A percentile compares a stretch with the other conserved stretches of the same genome.
phyloP scores from a whole-genome alignment of 2,797 vertebrate genomes.

The Urocyon cinereoargenteus region DNA sequence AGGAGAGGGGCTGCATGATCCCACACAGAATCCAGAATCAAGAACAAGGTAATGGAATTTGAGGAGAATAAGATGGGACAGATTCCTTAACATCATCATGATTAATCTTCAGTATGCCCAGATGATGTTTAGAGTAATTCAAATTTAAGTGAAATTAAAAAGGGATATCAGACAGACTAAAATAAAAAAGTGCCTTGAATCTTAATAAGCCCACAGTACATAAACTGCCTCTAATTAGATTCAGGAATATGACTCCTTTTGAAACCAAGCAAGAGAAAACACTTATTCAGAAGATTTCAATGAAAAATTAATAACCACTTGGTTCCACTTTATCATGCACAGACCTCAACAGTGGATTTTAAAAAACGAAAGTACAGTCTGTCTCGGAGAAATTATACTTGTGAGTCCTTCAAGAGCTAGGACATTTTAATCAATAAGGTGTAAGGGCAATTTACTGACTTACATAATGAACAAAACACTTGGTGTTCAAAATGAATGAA shows the following conservation, averaged over 20 bases:
- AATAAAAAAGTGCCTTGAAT: conserved; percentile 80
- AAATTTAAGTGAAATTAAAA: conserved; percentile 83
- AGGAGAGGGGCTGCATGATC: not conserved
- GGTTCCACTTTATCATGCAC: conserved; percentile 74
- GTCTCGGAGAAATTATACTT: conserved; percentile 69
- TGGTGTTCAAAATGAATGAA: conserved; percentile 76
- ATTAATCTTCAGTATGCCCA: conserved; percentile 73
- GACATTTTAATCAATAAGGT: conserved; percentile 83
- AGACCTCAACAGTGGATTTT: conserved; percentile 63
- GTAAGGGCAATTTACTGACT: conserved; percentile 77
- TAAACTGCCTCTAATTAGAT: conserved; percentile 83
- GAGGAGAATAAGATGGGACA: conserved; percentile 33
- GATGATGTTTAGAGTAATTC: conserved; percentile 77
- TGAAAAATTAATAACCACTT: conserved; percentile 78
- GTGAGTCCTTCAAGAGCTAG: conserved; percentile 77
- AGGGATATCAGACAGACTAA: conserved; percentile 69
- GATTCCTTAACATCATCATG: conserved; percentile 60
- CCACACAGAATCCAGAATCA: not conserved
- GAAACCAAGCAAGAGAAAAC: conserved; percentile 80
- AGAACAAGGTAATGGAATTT: conserved; percentile 38
- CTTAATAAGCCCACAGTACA: conserved; percentile 77
- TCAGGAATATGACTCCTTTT: conserved; percentile 80
- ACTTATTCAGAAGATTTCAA: conserved; percentile 76
- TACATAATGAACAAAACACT: conserved; percentile 65
- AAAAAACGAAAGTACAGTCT: conserved; percentile 69